Base-by-base conservation (phyloP, 2,797 vertebrate genomes). In the Taenioides sp. region DNA sequence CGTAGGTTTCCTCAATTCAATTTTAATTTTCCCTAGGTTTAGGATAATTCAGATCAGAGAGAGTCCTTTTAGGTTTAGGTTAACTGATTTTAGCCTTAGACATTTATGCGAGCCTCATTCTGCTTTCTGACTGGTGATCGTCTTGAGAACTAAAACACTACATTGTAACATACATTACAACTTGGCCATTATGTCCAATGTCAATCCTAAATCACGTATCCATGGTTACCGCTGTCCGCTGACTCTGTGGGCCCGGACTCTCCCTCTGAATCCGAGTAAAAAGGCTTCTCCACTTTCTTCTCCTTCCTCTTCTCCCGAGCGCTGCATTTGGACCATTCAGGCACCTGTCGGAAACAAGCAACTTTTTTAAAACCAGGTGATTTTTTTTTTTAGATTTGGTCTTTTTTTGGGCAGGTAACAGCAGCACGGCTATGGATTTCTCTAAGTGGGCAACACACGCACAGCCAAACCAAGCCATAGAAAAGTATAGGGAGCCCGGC, bases 321-420 rank as follows among this genome's bases (percentile, higher is more conserved):
- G 81, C 96, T 98, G 90, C 97, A 98, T 79, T 98, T 99, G 87
- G 96, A 99, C 98, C 98, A 99, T 68, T 99, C 98, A 0, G 98
- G 98, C 85, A 99, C 97, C 98, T 99, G 90, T 22, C 37, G 23
- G 27, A 63, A 68, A 23, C 55, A 69, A 25, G 40, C 57, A 74
- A 37, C 3, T 16, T 17, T 18, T 25, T 57, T 22, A 57, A 23
- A 11, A 23, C 22, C 22, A 11, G 6, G 54, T 3, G 25, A 0
- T 7, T 60, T 60, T 37, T 37, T 37, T 10, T 28, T 5, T 27
- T 2, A 62, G 3, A 28, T 59, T 73, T 74, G 81, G 78, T 75
- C 79, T 72, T 75, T 77, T 71, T 65, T 70, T 74, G 74, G 80
- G 84, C 78, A 80, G 84, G 71, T 80, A 71, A 84, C 79, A 69